These are phyloP conservation scores for Henricia sp. DNA, from an alignment of 53 echinoderm and acorn worm species.

Conservation along the genomic window DNA sequence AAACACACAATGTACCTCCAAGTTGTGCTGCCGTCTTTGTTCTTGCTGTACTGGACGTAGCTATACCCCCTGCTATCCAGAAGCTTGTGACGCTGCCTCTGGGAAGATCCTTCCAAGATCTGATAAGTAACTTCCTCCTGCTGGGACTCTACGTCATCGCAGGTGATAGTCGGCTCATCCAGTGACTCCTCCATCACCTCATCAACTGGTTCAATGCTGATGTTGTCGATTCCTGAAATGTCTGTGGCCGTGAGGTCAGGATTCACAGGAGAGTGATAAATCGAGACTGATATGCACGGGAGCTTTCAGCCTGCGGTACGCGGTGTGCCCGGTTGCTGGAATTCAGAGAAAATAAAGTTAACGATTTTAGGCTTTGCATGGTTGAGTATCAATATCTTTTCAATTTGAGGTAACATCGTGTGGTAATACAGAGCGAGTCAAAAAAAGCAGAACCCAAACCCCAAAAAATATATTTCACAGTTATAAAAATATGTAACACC, in stretches of 20 bases:
- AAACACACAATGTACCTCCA: conserved; percentile 20
- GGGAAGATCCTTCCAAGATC: conserved; percentile 6
- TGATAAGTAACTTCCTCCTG: not conserved
- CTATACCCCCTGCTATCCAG: conserved; percentile 20
- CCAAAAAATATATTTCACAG: too few species aligned
- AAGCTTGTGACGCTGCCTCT: conserved; percentile 14
- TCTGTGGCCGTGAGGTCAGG: not conserved
- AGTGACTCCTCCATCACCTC: not conserved
- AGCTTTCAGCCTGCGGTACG: not conserved
- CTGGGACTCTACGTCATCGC: not conserved
- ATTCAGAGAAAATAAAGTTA: not conserved
- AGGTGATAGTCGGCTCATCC: not conserved
- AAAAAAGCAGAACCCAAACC: too few species aligned
- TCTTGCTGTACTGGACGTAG: conserved; percentile 2
- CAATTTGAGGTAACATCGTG: too few species aligned
- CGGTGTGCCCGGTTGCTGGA: not conserved
- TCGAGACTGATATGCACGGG: not conserved
- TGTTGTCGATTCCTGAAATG: not conserved
- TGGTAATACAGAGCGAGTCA: too few species aligned
- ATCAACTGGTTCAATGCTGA: not conserved
- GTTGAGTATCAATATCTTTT: too few species aligned
- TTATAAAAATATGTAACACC: too few species aligned
- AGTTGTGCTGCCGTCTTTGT: conserved; percentile 43
- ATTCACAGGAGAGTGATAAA: not conserved
- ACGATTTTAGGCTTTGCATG: too few species aligned